Conservation (phyloP, 2,113 vertebrate genomes). For the Oryctolagus cuniculus region DNA sequence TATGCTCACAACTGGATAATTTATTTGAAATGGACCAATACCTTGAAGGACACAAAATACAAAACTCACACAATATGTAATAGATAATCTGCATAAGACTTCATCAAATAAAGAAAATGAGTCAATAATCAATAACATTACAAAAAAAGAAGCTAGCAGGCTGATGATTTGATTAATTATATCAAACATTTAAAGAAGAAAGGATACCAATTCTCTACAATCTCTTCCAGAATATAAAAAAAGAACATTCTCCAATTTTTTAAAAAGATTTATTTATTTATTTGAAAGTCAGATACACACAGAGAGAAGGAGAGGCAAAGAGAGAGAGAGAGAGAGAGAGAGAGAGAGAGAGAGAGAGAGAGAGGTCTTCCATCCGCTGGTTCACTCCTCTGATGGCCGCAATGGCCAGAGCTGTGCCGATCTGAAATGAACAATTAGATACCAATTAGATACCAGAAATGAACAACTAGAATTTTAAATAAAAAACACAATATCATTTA, state of each 20-base stretch:
- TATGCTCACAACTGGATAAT: background rate
- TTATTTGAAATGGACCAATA: background rate
- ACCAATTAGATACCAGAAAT: background rate
- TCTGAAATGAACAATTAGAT: no score
- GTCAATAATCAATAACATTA: background rate
- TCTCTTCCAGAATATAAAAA: conserved; percentile 32
- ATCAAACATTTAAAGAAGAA: conserved; percentile 32
- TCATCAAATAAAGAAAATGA: background rate
- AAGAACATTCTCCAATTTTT: background rate
- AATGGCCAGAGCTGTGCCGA: no score
- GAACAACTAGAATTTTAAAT: conserved; percentile 25
- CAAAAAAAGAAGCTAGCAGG: background rate
- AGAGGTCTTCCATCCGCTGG: no score
- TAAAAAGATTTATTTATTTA: background rate
- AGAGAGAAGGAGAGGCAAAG: no score
- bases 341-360: no score
- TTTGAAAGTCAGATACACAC: no score
- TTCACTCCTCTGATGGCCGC: no score
- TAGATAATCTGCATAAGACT: background rate
- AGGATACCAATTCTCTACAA: background rate
- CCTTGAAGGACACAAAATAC: background rate
- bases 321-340: no score
- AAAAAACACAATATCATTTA: background rate
- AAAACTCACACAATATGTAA: background rate
- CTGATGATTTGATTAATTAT: background rate